phyloP scores from a whole-genome alignment of 2,888 invertebrate species.

The Erebia palarica region DNA sequence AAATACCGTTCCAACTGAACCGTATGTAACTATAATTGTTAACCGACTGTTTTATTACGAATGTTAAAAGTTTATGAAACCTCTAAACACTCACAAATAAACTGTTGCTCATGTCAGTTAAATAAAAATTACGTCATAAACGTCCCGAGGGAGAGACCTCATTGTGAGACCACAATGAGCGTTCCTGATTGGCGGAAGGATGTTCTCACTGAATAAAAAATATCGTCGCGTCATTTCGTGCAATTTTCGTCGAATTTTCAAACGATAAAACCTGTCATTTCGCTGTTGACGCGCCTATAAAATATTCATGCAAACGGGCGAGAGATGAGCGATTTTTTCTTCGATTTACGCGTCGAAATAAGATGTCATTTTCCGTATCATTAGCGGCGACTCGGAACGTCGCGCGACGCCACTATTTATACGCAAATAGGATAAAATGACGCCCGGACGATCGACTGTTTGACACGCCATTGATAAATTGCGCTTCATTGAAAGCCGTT shows the following conservation, averaged over 20 bases:
- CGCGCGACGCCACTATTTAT: constrained; percentile 78
- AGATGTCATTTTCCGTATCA: constrained; percentile 84
- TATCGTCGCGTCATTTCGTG: constrained; percentile 81
- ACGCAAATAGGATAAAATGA: constrained; percentile 82
- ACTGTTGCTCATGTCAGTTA: constrained; percentile 74
- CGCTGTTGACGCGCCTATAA: constrained; percentile 82
- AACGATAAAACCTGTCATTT: constrained; percentile 83
- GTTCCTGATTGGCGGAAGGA: constrained; percentile 82
- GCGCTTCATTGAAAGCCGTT: constrained; percentile 72
- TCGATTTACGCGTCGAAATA: constrained; percentile 82
- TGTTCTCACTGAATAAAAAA: constrained; percentile 82
- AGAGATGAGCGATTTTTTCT: constrained; percentile 82
- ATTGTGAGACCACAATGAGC: constrained; percentile 78
- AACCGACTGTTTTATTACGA: constrained; percentile 37
- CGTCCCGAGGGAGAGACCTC: constrained; percentile 69
- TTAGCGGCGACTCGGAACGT: constrained; percentile 78
- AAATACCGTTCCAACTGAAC: constrained; percentile 25
- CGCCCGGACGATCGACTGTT: constrained; percentile 79
- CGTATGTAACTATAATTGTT: constrained; percentile 32
- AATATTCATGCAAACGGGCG: constrained; percentile 80
- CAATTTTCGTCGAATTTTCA: constrained; percentile 82
- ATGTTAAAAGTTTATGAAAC: constrained; percentile 44
- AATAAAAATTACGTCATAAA: constrained; percentile 75
- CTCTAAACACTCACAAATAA: constrained; percentile 63
- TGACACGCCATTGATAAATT: constrained; percentile 81